Base-by-base conservation (phyloP, 2,888 invertebrate genomes). In the Neelides folsomi region DNA sequence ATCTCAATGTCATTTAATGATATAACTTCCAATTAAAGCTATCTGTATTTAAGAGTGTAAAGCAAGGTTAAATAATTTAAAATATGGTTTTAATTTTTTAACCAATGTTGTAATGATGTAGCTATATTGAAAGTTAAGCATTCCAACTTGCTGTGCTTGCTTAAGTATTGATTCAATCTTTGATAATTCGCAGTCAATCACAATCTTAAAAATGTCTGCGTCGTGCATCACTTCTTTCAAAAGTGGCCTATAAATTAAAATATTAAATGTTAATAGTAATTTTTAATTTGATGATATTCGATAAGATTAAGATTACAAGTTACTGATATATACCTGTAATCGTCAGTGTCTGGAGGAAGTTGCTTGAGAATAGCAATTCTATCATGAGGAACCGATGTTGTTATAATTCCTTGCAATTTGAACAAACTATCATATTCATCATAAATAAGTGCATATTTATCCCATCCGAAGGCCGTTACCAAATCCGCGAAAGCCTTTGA, bases 121-220 rank as follows among this genome's bases (percentile, higher is more conserved):
- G 72, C 88, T 89, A 71, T 92, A 89, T 69, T 90, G 87, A 69
- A 89, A 88, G 60, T 88, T 90, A 85, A 93, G 90, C 87, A 93
- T 88, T 58, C 92, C 93, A 62, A 93, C 86, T 74, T 92, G 90
- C 71, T 90, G 87, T 10, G 92, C 90, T 71, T 92, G 90, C 68
- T 88, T 88, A 52, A 92, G 73, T 20, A 90, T 86, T 66, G 85
- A 82, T 67, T 85, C 80, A 60, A 89, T 83, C 67, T 84, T 80
- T 55, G 87, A 86, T 0, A 85, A 86, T 18, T 85, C 81, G 66
- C 90, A 90, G 71, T 92, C 90, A 49, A 92, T 74, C 7, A 92
- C 86, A 62, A 92, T 87, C 71, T 87, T 88, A 72, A 88, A 88
- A 66, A 90, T 86, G 2, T 52, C 52, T 10, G n/a, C 10, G 10